Evolutionary conservation across 2,113 vertebrate species (phyloP).

Genomic region (Hippocampus mohnikei): DNA sequence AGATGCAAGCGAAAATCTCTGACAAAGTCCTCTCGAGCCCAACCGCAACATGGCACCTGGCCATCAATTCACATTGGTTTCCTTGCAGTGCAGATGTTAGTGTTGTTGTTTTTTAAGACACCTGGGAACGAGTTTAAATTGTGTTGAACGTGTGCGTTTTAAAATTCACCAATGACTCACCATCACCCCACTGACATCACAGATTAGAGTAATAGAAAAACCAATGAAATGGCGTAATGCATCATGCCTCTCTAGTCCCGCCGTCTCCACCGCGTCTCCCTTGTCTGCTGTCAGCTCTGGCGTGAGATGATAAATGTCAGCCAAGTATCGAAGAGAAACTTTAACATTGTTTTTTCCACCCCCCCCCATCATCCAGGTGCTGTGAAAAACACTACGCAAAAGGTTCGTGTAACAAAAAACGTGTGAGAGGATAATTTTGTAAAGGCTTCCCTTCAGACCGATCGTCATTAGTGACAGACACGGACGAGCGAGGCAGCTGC

Average conservation of each 20-base stretch:
- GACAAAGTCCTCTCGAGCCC: too few relatives aligned
- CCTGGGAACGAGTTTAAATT: too few relatives aligned
- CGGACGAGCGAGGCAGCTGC: conserved; percentile 30
- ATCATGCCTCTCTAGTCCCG: background rate
- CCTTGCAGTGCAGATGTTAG: too few relatives aligned
- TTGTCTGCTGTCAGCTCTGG: background rate
- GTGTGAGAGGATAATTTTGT: background rate
- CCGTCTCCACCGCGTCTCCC: background rate
- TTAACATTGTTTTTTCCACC: background rate
- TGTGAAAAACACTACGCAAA: background rate
- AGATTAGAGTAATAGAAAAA: background rate
- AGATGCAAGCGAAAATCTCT: too few relatives aligned
- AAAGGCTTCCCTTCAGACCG: conserved; percentile 26
- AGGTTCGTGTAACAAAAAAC: background rate
- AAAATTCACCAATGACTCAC: too few relatives aligned
- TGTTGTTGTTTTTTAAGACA: too few relatives aligned
- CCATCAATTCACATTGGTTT: too few relatives aligned
- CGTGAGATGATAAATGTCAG: conserved; percentile 2
- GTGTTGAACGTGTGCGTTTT: too few relatives aligned
- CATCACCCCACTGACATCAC: background rate
- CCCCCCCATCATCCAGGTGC: background rate
- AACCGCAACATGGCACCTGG: too few relatives aligned
- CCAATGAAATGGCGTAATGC: background rate
- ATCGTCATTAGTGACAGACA: conserved; percentile 44
- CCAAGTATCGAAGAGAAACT: background rate